These are phyloP conservation scores for Drosophila paranaensis DNA, from an alignment of 2,888 invertebrate species.

Conservation along the genomic window DNA sequence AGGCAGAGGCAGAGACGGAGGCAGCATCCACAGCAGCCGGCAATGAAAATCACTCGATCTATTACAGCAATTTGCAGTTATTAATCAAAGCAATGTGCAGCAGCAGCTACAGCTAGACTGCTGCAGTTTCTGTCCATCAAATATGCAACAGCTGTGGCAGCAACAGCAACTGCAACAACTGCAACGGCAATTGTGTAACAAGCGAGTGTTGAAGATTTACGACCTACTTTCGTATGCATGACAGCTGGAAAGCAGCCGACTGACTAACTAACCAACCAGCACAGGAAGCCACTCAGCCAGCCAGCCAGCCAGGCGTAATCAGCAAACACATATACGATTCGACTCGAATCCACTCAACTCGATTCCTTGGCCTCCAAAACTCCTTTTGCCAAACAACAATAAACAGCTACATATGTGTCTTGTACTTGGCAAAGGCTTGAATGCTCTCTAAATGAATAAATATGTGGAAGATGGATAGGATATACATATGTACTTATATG, in stretches of 20 bases:
- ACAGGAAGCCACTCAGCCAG: conserved; percentile 25
- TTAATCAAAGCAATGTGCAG: conserved; percentile 69
- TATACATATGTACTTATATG: not conserved
- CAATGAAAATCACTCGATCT: conserved; percentile 69
- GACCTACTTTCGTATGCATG: conserved; percentile 78
- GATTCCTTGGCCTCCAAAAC: conserved; percentile 28
- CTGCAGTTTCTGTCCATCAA: conserved; percentile 49
- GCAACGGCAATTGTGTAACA: conserved; percentile 35
- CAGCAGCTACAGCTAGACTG: conserved; percentile 4
- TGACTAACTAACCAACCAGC: conserved; percentile 67
- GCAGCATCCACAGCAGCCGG: conserved; percentile 7
- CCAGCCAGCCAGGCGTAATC: conserved; percentile 28
- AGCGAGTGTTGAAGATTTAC: conserved; percentile 66
- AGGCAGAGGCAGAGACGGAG: too few relatives aligned
- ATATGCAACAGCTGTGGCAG: conserved; percentile 50
- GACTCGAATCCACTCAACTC: not conserved
- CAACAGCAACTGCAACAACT: conserved; percentile 11
- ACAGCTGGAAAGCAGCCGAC: conserved; percentile 63
- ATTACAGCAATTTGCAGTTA: conserved; percentile 76
- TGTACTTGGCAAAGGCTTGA: not conserved
- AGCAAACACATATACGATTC: conserved; percentile 15
- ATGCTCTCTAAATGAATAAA: not conserved
- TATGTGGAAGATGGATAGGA: not conserved
- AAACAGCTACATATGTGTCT: conserved; percentile 4
- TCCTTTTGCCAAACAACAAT: conserved; percentile 26